Evolutionary conservation across 1,140 invertebrate genomes (phyloP).

Genomic region (Thereuonema tuberculata): DNA sequence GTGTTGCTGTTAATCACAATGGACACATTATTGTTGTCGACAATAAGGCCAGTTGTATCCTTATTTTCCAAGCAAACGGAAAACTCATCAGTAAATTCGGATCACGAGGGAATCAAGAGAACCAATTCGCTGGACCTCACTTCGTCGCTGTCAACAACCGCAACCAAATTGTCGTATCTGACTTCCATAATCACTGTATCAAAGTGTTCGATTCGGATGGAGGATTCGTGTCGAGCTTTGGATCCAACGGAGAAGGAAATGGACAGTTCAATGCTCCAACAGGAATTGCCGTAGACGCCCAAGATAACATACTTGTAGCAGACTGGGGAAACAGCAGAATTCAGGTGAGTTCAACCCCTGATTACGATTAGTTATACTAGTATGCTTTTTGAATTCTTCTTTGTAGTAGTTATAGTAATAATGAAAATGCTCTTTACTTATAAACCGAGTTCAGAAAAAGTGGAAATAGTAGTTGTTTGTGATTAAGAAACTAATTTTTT

Average conservation of each 20-base stretch:
- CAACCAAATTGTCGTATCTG: constrained; percentile 40
- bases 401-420: too few relatives aligned
- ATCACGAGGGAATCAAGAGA: constrained; percentile 28
- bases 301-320: constrained; percentile 42
- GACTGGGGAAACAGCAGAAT: constrained; percentile 46
- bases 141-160: constrained; percentile 40
- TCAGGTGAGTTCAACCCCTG: constrained; percentile 40
- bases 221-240: constrained; percentile 39
- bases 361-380: too few relatives aligned
- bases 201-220: constrained; percentile 41
- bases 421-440: too few relatives aligned
- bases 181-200: constrained; percentile 45
- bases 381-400: too few relatives aligned
- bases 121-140: constrained; percentile 44
- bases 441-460: too few relatives aligned
- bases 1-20: constrained; percentile 37
- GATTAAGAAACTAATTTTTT: not conserved
- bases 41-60: constrained; percentile 41
- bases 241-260: constrained; percentile 39
- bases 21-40: constrained; percentile 45
- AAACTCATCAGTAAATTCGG: constrained; percentile 32
- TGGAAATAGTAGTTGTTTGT: too few relatives aligned
- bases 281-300: constrained; percentile 38
- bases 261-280: constrained; percentile 46
- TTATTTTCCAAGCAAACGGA: constrained; percentile 40